Base-by-base conservation (phyloP, 2,797 vertebrate genomes). In the Sebastiscus albofasciatus region DNA sequence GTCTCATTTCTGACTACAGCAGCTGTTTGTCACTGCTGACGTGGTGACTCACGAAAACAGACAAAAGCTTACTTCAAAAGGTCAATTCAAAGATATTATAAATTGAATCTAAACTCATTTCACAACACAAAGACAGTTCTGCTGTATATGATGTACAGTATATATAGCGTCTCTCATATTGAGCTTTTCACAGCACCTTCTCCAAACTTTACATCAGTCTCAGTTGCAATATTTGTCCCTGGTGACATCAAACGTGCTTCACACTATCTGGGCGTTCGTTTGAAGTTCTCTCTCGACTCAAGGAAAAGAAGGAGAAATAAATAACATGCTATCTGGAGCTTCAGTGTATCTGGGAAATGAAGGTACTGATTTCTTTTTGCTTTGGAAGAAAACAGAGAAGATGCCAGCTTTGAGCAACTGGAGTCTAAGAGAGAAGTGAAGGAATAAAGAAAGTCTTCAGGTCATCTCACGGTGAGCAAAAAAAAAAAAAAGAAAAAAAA, bases 241-340 rank as follows among this genome's bases (percentile, higher is more conserved):
- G 79, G 84, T 89, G 90, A 92, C 90, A 93, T 93, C 92, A 93
- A 90, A 86, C 85, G 36, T 86, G 79, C 83, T 85, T 87, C 80
- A 83, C 77, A 80, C 71, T 79, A 76, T 69, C 78, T 81, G 80
- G 55, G 58, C 75, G 73, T 73, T 80, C 74, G 88, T 94, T 93
- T 95, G 91, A 95, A 92, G 92, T 90, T 89, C 77, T 42, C 77
- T 42, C 84, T 87, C 52, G 22, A 85, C 76, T 80, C 69, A 46
- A 85, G 59, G 70, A 82, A 72, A 81, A 87, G 64, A 79, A 9
- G n/a, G 46, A 87, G 64, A 73, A 72, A 82, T 71, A 85, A 83
- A 86, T 82, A 90, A 71, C 46, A 58, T 4, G 42, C 58, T 73
- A 77, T 83, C 79, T 87, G 70, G 60, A 76, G 68, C 70, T 81